Percentiles rank a stretch among this genome's conserved stretches.
Evolutionary conservation across 2,888 invertebrate species (phyloP).

Genomic region (Xylophagus ater): DNA sequence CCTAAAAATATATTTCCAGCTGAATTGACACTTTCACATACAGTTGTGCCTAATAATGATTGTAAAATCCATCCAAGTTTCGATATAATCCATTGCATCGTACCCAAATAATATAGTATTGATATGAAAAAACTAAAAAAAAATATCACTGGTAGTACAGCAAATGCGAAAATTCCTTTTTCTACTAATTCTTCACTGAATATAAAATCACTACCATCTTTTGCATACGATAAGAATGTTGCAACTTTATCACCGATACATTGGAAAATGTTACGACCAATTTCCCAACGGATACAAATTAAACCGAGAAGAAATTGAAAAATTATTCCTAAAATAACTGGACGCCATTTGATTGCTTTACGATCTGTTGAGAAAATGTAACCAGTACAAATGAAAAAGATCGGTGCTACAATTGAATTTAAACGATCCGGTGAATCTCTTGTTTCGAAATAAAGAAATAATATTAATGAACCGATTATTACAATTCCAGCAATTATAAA

Average conservation of each 20-base stretch:
- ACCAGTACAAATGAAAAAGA: conserved; percentile 50
- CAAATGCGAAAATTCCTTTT: conserved; percentile 68
- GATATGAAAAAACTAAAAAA: conserved; percentile 89
- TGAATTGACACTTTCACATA: conserved; percentile 87
- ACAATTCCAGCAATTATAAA: conserved; percentile 25
- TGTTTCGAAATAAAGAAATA: conserved; percentile 57
- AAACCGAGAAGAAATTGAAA: conserved; percentile 79
- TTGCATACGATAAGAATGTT: conserved; percentile 66
- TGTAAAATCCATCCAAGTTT: conserved; percentile 71
- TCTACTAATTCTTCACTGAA: conserved; percentile 60
- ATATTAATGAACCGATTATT: conserved; percentile 42
- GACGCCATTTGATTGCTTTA: conserved; percentile 60
- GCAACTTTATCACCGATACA: conserved; percentile 54
- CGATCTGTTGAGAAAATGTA: conserved; percentile 52
- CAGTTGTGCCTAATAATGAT: conserved; percentile 68
- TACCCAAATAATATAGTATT: conserved; percentile 77
- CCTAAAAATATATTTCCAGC: conserved; percentile 92
- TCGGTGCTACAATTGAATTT: conserved; percentile 56
- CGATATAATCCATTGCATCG: conserved; percentile 74
- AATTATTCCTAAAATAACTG: conserved; percentile 65
- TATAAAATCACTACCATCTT: conserved; percentile 72
- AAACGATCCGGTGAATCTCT: conserved; percentile 47
- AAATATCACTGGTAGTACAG: conserved; percentile 82
- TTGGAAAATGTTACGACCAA: conserved; percentile 54
- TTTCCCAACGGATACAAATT: conserved; percentile 72